Percentiles rank a stretch among this genome's conserved stretches.
Conservation (phyloP, 2,113 vertebrate species). For the Trichechus manatus region DNA sequence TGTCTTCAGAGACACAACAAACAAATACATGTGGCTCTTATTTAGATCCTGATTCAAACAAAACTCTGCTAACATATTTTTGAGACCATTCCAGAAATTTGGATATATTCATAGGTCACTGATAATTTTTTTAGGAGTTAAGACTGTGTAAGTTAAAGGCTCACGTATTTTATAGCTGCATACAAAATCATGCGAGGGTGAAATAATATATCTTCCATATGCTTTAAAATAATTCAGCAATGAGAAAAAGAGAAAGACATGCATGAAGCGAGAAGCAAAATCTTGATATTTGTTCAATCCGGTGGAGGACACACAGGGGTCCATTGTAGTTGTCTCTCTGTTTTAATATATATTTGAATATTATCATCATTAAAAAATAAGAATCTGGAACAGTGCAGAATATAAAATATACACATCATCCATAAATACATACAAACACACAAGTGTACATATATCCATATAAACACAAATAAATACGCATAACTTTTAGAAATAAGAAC, state of each 20-base stretch:
- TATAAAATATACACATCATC: not conserved
- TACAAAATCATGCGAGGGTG: not conserved
- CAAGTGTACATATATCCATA: not conserved
- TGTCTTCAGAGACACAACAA: not conserved
- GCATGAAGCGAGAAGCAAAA: not conserved
- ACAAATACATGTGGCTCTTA: not conserved
- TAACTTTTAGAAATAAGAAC: not conserved
- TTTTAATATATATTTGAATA: not conserved
- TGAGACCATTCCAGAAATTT: not conserved
- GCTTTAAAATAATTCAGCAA: slow-evolving; percentile 24
- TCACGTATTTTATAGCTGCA: not conserved
- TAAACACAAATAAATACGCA: not conserved
- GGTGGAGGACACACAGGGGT: not conserved
- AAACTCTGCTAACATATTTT: not conserved
- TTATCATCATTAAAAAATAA: not conserved
- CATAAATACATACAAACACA: not conserved
- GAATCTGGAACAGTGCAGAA: not conserved
- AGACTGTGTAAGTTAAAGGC: not conserved
- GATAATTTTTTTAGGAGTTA: not conserved
- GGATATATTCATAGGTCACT: not conserved
- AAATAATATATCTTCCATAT: not conserved
- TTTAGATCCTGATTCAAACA: not conserved
- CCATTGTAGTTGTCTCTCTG: not conserved
- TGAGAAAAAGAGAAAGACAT: not conserved
- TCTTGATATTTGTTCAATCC: not conserved